phyloP scores from a whole-genome alignment of 2,888 invertebrate species.

The Erynnis tages region DNA sequence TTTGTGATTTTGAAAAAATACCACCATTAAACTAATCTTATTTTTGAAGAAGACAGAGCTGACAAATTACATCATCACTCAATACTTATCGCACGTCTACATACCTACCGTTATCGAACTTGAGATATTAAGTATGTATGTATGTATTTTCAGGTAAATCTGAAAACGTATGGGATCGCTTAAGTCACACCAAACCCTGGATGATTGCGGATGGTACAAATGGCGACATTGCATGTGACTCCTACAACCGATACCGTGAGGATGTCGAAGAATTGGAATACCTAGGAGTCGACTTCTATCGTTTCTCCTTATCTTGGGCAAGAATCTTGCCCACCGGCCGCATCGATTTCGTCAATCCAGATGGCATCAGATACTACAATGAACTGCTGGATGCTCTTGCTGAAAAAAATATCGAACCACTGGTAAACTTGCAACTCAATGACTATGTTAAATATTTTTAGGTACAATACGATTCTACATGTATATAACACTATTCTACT shows the following conservation, averaged over 20 bases:
- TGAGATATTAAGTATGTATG: too few relatives aligned
- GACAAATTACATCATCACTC: neutral
- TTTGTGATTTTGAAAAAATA: too few relatives aligned
- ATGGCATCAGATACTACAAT: constrained; percentile 85
- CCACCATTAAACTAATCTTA: too few relatives aligned
- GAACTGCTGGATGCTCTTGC: constrained; percentile 83
- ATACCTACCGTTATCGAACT: too few relatives aligned
- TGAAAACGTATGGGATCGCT: constrained; percentile 83
- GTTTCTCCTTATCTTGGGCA: constrained; percentile 84
- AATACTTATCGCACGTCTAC: constrained; percentile 5
- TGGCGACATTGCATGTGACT: constrained; percentile 86
- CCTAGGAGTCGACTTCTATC: constrained; percentile 80
- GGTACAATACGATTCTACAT: too few relatives aligned
- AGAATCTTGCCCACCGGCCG: constrained; percentile 83
- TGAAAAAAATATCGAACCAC: constrained; percentile 83
- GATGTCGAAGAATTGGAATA: constrained; percentile 76
- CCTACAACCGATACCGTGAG: constrained; percentile 84
- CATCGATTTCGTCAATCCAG: constrained; percentile 75
- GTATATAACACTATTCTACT: too few relatives aligned
- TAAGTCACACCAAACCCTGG: constrained; percentile 77
- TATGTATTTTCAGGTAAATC: constrained; percentile 80
- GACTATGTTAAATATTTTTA: neutral
- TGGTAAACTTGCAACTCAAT: constrained; percentile 52
- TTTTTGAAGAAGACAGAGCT: too few relatives aligned
- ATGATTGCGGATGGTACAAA: constrained; percentile 82